These are phyloP conservation scores for Nesometra sesokonis DNA, from an alignment of 35 echinoderm and acorn worm species.

Conservation along the genomic window DNA sequence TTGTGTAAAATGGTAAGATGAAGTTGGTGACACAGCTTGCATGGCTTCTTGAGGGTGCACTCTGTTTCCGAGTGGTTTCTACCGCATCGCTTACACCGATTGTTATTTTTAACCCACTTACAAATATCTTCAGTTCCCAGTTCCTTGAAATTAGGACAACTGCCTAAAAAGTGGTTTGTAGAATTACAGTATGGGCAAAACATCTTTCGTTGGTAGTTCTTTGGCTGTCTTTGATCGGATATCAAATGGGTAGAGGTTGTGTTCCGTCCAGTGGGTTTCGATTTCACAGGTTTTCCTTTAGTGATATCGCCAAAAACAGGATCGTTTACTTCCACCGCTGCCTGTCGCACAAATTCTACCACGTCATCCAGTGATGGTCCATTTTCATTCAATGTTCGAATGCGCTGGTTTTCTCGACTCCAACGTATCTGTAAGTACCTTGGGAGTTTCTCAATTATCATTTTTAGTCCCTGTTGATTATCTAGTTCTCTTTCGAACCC, in stretches of 20 bases:
- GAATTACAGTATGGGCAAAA: slow-evolving; percentile 30
- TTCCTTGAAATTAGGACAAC: background rate
- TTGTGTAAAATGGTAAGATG: slow-evolving; percentile 15
- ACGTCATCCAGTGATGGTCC: no score
- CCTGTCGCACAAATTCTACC: no score
- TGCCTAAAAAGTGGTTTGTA: slow-evolving; percentile 8
- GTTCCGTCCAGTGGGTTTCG: no score
- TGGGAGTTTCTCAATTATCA: background rate
- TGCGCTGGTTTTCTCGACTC: no score
- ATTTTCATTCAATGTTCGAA: no score
- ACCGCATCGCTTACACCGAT: no score
- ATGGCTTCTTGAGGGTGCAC: slow-evolving; percentile 11
- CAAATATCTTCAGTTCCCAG: slow-evolving; percentile 1
- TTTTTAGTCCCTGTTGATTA: background rate
- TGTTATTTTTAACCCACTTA: background rate
- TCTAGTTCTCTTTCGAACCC: background rate
- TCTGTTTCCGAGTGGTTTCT: background rate
- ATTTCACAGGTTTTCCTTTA: no score
- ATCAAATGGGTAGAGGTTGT: no score
- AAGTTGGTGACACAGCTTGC: slow-evolving; percentile 5
- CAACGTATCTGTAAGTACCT: background rate
- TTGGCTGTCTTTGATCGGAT: background rate
- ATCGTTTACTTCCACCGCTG: no score
- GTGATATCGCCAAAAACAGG: no score
- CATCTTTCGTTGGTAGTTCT: background rate